These are phyloP conservation scores for Podargus strigoides DNA, from an alignment of 2,797 vertebrate genomes.

Conservation along the genomic window DNA sequence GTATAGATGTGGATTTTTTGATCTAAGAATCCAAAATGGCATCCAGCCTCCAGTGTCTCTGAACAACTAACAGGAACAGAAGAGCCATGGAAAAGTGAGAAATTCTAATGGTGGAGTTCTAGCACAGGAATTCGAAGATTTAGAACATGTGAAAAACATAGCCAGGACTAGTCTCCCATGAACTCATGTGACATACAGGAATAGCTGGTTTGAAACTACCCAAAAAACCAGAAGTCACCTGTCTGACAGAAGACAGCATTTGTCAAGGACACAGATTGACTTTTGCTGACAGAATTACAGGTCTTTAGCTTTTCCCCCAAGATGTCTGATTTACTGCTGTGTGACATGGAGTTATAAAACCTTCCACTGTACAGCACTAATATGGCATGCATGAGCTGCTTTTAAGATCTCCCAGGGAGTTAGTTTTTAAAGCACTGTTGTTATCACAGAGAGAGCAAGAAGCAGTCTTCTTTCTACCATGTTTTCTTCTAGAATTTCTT, in stretches of 20 bases:
- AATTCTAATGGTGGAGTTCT: background rate
- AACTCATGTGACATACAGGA: background rate
- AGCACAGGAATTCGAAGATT: background rate
- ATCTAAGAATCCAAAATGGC: background rate
- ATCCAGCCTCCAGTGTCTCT: background rate
- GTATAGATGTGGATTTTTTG: background rate
- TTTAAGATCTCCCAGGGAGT: background rate
- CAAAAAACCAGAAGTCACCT: background rate
- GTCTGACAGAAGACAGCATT: background rate
- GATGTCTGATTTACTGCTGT: background rate
- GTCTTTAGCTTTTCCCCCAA: background rate
- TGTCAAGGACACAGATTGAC: background rate
- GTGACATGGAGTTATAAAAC: background rate
- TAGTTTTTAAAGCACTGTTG: background rate
- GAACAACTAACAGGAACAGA: background rate
- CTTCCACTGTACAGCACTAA: background rate
- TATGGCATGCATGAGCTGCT: background rate
- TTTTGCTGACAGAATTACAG: constrained; percentile 2
- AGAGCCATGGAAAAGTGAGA: background rate
- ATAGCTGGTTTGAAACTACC: background rate
- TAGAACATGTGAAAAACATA: background rate
- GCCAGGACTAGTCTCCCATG: background rate
- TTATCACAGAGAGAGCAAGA: background rate
- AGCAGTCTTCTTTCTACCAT: background rate
- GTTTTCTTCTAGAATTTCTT: background rate